Evolutionary conservation across 2,113 vertebrate species (phyloP).

Genomic region (Felis catus): DNA sequence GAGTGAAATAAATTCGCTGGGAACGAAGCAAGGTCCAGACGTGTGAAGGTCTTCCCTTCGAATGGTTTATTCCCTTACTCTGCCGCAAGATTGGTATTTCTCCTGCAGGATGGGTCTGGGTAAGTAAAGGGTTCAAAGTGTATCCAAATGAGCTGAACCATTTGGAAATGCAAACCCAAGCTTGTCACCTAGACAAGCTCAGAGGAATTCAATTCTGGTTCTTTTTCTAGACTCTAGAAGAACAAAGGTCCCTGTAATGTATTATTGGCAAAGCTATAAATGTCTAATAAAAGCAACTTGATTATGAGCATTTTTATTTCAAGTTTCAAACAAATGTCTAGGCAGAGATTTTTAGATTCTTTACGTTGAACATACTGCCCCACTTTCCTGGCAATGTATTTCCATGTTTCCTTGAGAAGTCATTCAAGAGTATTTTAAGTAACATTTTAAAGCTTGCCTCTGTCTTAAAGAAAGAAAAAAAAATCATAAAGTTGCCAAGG

Average conservation of each 20-base stretch:
- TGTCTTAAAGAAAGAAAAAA: not conserved
- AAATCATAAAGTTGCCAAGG: not conserved
- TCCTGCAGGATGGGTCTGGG: not conserved
- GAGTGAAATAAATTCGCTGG: not conserved
- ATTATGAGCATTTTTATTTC: slow-evolving; percentile 55
- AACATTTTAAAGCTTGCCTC: slow-evolving; percentile 38
- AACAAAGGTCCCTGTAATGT: slow-evolving; percentile 30
- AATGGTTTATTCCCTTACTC: not conserved
- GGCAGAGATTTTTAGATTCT: slow-evolving; percentile 33
- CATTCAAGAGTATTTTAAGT: slow-evolving; percentile 62
- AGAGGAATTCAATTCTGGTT: not conserved
- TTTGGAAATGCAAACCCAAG: not conserved
- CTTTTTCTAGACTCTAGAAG: slow-evolving; percentile 41
- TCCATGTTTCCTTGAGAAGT: slow-evolving; percentile 58
- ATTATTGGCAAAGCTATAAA: slow-evolving; percentile 40
- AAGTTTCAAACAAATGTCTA: slow-evolving; percentile 61
- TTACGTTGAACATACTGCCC: slow-evolving; percentile 49
- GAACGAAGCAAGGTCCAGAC: not conserved
- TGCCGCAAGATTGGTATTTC: not conserved
- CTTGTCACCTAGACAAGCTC: not conserved
- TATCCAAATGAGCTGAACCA: not conserved
- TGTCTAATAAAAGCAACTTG: slow-evolving; percentile 66
- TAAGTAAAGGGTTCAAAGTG: not conserved
- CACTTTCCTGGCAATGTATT: slow-evolving; percentile 52
- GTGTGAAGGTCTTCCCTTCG: not conserved